Percentiles rank a stretch among this genome's conserved stretches.
Evolutionary conservation across 2,797 vertebrate genomes (phyloP).

Genomic region (Notolabrus celidotus): DNA sequence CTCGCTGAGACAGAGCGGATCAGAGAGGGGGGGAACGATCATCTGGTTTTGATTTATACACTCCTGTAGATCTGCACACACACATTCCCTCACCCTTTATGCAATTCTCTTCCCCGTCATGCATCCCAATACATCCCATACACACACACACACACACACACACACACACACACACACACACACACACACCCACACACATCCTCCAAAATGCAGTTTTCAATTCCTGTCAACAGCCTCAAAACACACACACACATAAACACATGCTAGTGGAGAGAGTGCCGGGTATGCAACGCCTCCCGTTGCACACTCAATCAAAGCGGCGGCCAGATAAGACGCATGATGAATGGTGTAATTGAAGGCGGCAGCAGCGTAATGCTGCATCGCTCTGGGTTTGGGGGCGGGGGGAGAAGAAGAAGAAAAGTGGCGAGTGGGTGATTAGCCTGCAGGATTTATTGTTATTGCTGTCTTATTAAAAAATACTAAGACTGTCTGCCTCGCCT

Average conservation of each 20-base stretch:
- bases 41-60: constrained; percentile 83
- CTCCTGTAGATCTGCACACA: constrained; percentile 57
- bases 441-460: constrained; percentile 84
- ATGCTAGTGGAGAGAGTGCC: constrained; percentile 48
- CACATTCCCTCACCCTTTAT: not conserved
- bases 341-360: constrained; percentile 83
- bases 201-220: constrained; percentile 65
- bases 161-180: no score
- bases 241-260: constrained; percentile 42
- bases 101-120: constrained; percentile 35
- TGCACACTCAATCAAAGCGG: constrained; percentile 76
- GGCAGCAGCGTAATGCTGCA: constrained; percentile 75
- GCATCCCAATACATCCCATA: constrained; percentile 58
- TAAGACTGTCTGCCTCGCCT: constrained; percentile 58
- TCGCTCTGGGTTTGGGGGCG: constrained; percentile 64
- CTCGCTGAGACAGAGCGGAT: constrained; percentile 64
- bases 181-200: constrained; percentile 41
- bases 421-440: constrained; percentile 78
- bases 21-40: constrained; percentile 61
- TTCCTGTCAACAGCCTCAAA: constrained; percentile 60
- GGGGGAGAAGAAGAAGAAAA: constrained; percentile 39
- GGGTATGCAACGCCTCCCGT: constrained; percentile 59
- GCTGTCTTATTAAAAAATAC: constrained; percentile 82
- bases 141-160: constrained; percentile 40
- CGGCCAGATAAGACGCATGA: constrained; percentile 81